Conservation (phyloP, 1,140 invertebrate genomes). For the Medauroidea extradentata region DNA sequence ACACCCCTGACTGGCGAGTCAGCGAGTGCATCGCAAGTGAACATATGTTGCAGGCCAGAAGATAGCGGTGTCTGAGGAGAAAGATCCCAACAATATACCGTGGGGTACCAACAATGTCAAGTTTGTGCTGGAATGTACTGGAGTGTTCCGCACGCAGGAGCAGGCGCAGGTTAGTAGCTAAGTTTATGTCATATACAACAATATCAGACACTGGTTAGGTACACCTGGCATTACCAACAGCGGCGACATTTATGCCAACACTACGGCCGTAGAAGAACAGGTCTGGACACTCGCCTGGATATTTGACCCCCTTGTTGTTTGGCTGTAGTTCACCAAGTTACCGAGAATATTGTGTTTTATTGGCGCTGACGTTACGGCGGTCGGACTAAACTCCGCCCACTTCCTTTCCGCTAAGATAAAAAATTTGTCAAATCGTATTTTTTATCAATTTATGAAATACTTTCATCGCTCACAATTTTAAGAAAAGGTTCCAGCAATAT, state of each 20-base stretch:
- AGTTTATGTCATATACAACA: neutral
- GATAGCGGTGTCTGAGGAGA: conserved; percentile 52
- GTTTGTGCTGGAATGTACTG: conserved; percentile 73
- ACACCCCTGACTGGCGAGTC: no score
- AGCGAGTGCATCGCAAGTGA: neutral
- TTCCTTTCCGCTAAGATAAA: no score
- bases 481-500: no score
- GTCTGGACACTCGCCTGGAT: no score
- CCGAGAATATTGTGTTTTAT: no score
- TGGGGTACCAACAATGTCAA: conserved; percentile 60
- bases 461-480: no score
- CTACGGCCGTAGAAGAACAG: neutral
- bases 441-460: no score
- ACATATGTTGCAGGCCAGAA: conserved; percentile 21
- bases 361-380: no score
- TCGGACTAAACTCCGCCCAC: no score
- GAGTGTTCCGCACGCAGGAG: conserved; percentile 67
- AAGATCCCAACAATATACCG: conserved; percentile 54
- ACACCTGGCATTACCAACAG: neutral
- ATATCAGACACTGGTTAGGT: neutral
- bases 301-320: no score
- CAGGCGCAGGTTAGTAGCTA: conserved; percentile 50
- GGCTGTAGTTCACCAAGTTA: no score
- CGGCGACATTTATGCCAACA: neutral
- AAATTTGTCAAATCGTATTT: no score